Conservation (phyloP, 2,113 vertebrate genomes). For the Boleophthalmus pectinirostris region DNA sequence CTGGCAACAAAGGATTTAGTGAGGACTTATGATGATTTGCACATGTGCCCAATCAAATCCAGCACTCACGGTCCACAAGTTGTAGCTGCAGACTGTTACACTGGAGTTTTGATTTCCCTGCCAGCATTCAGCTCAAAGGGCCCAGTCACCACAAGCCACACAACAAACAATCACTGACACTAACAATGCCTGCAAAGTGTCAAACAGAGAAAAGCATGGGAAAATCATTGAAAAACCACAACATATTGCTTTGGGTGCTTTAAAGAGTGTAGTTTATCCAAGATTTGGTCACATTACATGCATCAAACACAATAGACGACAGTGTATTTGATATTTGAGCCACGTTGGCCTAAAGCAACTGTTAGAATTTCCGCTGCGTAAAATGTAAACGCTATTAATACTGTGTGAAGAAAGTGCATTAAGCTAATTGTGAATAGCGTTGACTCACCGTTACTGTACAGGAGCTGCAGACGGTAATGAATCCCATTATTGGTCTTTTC, state of each 20-base stretch:
- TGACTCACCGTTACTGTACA: constrained; percentile 91
- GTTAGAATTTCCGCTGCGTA: background rate
- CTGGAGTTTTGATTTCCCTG: constrained; percentile 3
- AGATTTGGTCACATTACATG: constrained; percentile 26
- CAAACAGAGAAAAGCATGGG: constrained; percentile 24
- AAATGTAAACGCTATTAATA: background rate
- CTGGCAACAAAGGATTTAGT: background rate
- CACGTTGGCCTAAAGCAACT: constrained; percentile 19
- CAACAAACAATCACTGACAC: constrained; percentile 1
- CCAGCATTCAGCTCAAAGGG: constrained; percentile 22
- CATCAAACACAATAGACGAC: constrained; percentile 18
- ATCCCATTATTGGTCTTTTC: constrained; percentile 98
- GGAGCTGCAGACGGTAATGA: constrained; percentile 93
- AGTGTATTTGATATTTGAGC: constrained; percentile 15
- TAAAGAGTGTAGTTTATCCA: constrained; percentile 17
- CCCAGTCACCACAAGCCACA: constrained; percentile 16
- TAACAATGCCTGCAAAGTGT: constrained; percentile 17
- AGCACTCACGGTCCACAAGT: constrained; percentile 3
- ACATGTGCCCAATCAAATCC: constrained; percentile 16
- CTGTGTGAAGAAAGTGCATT: background rate
- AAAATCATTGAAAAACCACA: constrained; percentile 32
- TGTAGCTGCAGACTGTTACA: background rate
- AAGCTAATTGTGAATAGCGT: background rate
- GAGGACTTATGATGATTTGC: constrained; percentile 5
- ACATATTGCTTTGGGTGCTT: constrained; percentile 20